phyloP scores from a whole-genome alignment of 2,888 invertebrate species.

The Odontomyia ornata region DNA sequence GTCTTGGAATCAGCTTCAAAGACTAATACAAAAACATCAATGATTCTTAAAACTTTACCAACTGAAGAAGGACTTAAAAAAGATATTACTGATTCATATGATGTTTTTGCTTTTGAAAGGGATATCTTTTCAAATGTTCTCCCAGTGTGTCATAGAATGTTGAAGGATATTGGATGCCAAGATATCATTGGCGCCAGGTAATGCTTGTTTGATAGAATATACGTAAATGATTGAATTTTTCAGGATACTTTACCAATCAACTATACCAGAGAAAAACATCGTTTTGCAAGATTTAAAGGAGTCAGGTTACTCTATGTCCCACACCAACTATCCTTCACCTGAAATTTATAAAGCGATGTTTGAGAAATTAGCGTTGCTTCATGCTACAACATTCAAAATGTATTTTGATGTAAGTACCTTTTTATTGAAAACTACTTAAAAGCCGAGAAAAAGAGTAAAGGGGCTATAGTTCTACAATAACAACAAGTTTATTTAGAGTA shows the following conservation, averaged over 20 bases:
- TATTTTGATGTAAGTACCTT: slow-evolving; percentile 11
- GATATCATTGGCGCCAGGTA: slow-evolving; percentile 27
- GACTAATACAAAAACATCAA: background rate
- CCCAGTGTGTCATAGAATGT: slow-evolving; percentile 17
- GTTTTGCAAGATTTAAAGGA: slow-evolving; percentile 31
- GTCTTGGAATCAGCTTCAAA: background rate
- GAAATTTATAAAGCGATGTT: slow-evolving; percentile 19
- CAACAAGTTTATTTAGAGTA: no score
- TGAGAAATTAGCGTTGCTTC: slow-evolving; percentile 20
- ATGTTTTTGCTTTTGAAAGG: slow-evolving; percentile 25
- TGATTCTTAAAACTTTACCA: slow-evolving; percentile 24
- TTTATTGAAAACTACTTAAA: background rate
- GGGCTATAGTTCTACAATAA: no score
- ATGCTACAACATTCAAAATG: slow-evolving; percentile 38
- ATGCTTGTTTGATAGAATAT: background rate
- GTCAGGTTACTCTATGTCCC: background rate
- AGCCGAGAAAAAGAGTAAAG: no score
- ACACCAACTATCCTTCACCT: background rate
- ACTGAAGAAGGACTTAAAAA: slow-evolving; percentile 26
- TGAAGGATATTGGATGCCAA: background rate
- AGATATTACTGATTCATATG: slow-evolving; percentile 5
- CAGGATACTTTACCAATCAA: slow-evolving; percentile 19
- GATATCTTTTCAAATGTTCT: slow-evolving; percentile 5
- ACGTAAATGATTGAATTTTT: background rate
- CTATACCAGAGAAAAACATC: background rate